Evolutionary conservation across 2,888 invertebrate species (phyloP).

Genomic region (Eledona agricola): DNA sequence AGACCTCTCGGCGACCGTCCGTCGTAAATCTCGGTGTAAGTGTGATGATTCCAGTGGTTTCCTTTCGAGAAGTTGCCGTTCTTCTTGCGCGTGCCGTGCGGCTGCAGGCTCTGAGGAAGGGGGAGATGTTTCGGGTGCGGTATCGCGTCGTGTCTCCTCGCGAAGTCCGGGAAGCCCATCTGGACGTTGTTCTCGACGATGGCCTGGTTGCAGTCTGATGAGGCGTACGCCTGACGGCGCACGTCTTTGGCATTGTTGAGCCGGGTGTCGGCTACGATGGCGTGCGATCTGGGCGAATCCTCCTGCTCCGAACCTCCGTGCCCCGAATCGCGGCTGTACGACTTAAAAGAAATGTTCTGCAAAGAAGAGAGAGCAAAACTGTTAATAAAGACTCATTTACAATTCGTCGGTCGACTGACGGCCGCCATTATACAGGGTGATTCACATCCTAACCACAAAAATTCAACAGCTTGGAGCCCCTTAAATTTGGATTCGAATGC

Average conservation of each 20-base stretch:
- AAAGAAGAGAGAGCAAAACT: slow-evolving; percentile 49
- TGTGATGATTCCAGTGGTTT: slow-evolving; percentile 77
- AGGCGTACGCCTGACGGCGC: slow-evolving; percentile 62
- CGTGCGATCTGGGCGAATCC: slow-evolving; percentile 72
- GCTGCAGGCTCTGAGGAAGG: slow-evolving; percentile 51
- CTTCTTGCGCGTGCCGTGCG: slow-evolving; percentile 55
- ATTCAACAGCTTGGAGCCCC: too few species aligned
- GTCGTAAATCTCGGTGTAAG: slow-evolving; percentile 78
- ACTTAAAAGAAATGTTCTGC: slow-evolving; percentile 89
- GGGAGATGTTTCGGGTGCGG: slow-evolving; percentile 56
- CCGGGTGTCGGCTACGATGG: slow-evolving; percentile 64
- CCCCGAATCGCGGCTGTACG: slow-evolving; percentile 72
- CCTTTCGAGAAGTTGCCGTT: slow-evolving; percentile 62
- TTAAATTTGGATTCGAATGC: too few species aligned
- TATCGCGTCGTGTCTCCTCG: slow-evolving; percentile 52
- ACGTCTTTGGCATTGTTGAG: slow-evolving; percentile 68
- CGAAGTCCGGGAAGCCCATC: slow-evolving; percentile 54
- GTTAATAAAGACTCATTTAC: too few species aligned
- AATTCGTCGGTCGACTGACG: too few species aligned
- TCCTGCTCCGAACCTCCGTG: slow-evolving; percentile 73
- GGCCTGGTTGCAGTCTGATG: slow-evolving; percentile 62
- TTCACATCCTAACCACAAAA: too few species aligned
- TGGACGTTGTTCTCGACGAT: slow-evolving; percentile 49
- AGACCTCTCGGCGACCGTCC: slow-evolving; percentile 65
- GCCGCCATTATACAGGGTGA: too few species aligned